Evolutionary conservation across 2,113 vertebrate genomes (phyloP).

Genomic region (Gorsachius goisagi): DNA sequence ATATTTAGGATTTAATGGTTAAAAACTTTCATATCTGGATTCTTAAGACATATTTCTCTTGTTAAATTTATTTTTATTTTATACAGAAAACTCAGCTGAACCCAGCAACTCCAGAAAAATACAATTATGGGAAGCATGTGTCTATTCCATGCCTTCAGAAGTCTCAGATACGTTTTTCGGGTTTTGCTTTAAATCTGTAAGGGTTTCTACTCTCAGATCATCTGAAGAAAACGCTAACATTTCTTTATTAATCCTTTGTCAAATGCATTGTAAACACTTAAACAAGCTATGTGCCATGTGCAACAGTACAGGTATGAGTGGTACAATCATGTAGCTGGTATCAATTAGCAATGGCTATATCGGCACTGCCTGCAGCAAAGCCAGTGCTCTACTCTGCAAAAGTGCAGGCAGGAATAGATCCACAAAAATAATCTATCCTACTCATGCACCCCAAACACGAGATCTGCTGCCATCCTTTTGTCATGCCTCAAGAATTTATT

Average conservation of each 20-base stretch:
- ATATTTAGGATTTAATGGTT: neutral
- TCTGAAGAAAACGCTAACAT: neutral
- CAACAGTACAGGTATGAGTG: neutral
- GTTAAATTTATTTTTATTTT: neutral
- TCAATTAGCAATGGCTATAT: neutral
- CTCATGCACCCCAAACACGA: accelerated
- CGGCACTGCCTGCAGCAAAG: neutral
- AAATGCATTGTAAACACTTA: neutral
- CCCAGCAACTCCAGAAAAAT: neutral
- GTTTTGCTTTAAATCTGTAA: neutral
- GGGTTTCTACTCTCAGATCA: neutral
- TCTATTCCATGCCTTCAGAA: neutral
- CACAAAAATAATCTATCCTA: neutral
- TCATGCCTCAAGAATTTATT: neutral
- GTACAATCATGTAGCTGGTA: neutral
- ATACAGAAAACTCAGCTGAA: neutral
- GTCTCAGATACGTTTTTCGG: neutral
- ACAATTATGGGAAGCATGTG: neutral
- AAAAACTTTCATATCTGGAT: neutral
- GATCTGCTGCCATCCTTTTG: neutral
- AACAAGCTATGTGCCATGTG: neutral
- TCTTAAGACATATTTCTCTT: neutral
- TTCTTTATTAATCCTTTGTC: neutral
- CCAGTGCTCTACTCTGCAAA: neutral
- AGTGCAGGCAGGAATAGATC: neutral